phyloP scores from a whole-genome alignment of 2,888 invertebrate species.

The Griposia aprilina region DNA sequence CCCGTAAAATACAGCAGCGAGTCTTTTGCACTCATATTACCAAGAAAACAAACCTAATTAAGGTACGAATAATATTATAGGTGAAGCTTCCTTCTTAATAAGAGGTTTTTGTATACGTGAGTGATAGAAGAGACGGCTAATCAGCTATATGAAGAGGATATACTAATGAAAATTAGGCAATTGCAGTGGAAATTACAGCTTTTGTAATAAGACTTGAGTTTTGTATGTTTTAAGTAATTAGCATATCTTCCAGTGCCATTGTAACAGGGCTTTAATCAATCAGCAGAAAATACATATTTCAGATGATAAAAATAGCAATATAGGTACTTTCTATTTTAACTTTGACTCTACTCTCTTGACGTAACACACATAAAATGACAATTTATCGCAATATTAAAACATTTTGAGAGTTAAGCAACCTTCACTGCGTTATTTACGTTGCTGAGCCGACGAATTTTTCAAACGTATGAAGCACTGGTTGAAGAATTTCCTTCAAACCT shows the following conservation, averaged over 20 bases:
- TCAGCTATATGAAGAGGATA: neutral
- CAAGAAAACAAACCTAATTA: constrained; percentile 41
- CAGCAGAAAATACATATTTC: neutral
- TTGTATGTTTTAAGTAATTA: neutral
- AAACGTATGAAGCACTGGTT: neutral
- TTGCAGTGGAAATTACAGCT: neutral
- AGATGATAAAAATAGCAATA: neutral
- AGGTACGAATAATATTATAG: constrained; percentile 20
- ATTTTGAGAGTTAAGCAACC: neutral
- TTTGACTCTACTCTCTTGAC: neutral
- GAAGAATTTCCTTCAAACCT: neutral
- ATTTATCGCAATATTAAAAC: no score
- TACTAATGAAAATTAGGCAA: neutral
- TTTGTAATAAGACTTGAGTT: neutral
- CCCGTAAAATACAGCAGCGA: constrained; percentile 15
- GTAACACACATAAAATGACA: no score
- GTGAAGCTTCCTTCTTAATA: constrained; percentile 11
- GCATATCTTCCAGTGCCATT: neutral
- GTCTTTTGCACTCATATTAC: constrained; percentile 43
- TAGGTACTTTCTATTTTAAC: neutral
- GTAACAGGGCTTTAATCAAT: neutral
- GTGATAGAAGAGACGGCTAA: constrained; percentile 19
- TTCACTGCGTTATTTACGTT: neutral
- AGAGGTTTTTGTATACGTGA: constrained; percentile 14
- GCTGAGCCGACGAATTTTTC: neutral